Conservation (phyloP, 2,113 vertebrate species). For the Struthidea cinerea region DNA sequence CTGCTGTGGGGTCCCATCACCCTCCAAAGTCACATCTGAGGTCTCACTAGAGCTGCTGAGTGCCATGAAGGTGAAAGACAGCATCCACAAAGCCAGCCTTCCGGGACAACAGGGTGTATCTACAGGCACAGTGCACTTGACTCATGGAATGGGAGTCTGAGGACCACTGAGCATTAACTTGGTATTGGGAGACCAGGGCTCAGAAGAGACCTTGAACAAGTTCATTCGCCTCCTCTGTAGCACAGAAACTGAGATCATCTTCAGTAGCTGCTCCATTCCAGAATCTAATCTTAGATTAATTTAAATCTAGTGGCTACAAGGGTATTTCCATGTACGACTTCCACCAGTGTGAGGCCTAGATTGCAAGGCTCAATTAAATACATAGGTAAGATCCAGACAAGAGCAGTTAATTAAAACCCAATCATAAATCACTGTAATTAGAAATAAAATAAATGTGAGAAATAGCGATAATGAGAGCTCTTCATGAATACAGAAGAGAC, state of each 20-base stretch:
- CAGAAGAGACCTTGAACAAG: not conserved
- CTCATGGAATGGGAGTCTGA: not conserved
- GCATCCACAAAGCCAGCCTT: not conserved
- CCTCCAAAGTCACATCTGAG: not conserved
- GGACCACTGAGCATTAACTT: not conserved
- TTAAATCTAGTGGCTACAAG: not conserved
- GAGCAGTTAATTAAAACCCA: slow-evolving; percentile 27
- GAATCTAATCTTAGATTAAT: not conserved
- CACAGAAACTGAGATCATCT: not conserved
- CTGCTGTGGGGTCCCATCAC: not conserved
- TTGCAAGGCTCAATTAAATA: not conserved
- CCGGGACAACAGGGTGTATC: not conserved
- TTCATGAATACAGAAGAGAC: slow-evolving; percentile 2
- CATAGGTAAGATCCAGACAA: slow-evolving; percentile 3
- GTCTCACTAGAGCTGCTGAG: not conserved
- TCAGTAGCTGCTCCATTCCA: not conserved
- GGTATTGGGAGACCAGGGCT: not conserved
- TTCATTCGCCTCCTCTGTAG: not conserved
- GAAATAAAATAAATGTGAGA: slow-evolving; percentile 32
- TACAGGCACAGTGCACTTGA: accelerated
- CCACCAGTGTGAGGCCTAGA: not conserved
- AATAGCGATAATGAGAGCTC: not conserved
- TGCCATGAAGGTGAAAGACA: not conserved
- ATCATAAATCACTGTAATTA: slow-evolving; percentile 50
- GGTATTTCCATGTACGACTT: not conserved